phyloP scores from a whole-genome alignment of 1,140 invertebrate species.

The Oedothorax gibbosus region DNA sequence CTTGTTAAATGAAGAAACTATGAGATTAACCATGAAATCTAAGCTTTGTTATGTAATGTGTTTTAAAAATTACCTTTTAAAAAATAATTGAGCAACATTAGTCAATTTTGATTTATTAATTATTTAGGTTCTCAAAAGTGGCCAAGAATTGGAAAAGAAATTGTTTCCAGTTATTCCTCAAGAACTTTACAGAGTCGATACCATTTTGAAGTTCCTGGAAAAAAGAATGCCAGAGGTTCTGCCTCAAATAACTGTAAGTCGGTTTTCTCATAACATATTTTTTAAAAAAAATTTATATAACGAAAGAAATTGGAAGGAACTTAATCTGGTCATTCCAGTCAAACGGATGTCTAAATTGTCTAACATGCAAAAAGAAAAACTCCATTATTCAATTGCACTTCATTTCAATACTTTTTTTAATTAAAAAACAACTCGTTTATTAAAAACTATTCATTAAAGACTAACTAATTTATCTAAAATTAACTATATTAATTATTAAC shows the following conservation, averaged over 20 bases:
- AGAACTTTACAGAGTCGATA: slow-evolving; percentile 73
- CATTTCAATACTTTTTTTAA: not conserved
- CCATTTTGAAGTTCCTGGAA: slow-evolving; percentile 74
- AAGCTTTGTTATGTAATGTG: too few species aligned
- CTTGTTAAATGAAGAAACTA: too few species aligned
- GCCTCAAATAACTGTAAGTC: slow-evolving; percentile 73
- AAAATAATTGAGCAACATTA: too few species aligned
- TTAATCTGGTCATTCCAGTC: too few species aligned
- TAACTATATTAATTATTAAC: not conserved
- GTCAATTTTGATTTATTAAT: slow-evolving; percentile 57
- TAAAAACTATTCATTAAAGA: not conserved
- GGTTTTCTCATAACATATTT: not conserved
- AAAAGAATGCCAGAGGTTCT: slow-evolving; percentile 74
- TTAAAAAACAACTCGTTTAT: not conserved
- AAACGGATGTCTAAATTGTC: too few species aligned
- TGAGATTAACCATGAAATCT: too few species aligned
- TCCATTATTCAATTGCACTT: not conserved
- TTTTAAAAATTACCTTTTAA: too few species aligned
- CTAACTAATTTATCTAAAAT: not conserved
- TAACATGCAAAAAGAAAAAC: not conserved
- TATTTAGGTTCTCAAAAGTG: slow-evolving; percentile 79
- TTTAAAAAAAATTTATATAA: not conserved
- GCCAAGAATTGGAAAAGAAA: slow-evolving; percentile 79
- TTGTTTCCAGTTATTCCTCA: slow-evolving; percentile 82
- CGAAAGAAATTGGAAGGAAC: too few species aligned